Evolutionary conservation across 2,797 vertebrate genomes (phyloP).

Genomic region (Gambusia yucatana): DNA sequence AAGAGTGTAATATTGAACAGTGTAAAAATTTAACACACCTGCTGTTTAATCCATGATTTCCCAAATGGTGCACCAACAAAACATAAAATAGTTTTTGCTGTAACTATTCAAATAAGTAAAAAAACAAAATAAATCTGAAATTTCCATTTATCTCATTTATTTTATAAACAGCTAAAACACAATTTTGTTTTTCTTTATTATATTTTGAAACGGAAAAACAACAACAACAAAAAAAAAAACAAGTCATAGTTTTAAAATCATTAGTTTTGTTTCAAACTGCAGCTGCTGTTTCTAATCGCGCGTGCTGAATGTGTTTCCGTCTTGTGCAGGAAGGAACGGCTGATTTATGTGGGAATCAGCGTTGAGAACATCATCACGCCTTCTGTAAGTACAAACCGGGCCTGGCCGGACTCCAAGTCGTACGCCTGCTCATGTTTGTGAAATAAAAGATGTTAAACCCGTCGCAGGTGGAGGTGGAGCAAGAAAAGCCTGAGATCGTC

Average conservation of each 20-base stretch:
- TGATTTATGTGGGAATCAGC: conserved; percentile 97
- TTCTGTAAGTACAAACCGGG: conserved; percentile 79
- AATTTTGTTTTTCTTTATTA: too few relatives aligned
- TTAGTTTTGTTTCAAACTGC: background rate
- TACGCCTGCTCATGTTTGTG: background rate
- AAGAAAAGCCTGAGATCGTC: conserved; percentile 67
- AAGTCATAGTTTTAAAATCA: background rate
- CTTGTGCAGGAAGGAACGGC: conserved; percentile 87
- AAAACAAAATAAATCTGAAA: too few relatives aligned
- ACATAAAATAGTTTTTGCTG: too few relatives aligned
- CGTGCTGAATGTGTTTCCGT: background rate
- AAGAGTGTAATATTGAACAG: too few relatives aligned
- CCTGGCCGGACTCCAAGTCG: background rate
- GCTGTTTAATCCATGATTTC: too few relatives aligned
- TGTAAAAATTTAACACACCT: too few relatives aligned
- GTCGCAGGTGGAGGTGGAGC: conserved; percentile 74
- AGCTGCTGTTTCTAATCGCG: background rate
- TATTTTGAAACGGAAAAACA: too few relatives aligned
- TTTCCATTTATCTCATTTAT: too few relatives aligned
- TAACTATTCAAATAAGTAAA: too few relatives aligned
- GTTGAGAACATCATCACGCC: conserved; percentile 97
- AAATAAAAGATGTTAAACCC: background rate
- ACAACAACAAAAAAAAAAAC: too few relatives aligned
- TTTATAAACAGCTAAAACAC: too few relatives aligned
- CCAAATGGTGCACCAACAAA: too few relatives aligned